Conservation (phyloP, 2,113 vertebrate species). For the Epinephelus cyanopodus region DNA sequence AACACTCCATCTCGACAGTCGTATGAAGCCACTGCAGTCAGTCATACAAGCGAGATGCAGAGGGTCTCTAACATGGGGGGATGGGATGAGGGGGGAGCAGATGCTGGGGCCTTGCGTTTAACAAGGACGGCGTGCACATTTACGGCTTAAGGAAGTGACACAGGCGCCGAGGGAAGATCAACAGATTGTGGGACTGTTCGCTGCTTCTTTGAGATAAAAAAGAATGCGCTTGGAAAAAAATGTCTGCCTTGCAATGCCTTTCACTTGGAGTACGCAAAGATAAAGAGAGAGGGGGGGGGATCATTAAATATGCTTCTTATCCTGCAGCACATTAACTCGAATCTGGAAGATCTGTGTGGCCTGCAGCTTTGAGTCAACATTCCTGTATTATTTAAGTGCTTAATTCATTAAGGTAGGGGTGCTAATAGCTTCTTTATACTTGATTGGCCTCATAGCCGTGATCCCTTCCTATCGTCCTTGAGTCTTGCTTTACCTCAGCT, state of each 20-base stretch:
- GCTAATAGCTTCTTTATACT: constrained; percentile 40
- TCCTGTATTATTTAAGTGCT: constrained; percentile 15
- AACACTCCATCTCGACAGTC: constrained; percentile 15
- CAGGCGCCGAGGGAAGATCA: constrained; percentile 41
- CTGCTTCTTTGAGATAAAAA: constrained; percentile 62
- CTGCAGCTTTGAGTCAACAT: constrained; percentile 27
- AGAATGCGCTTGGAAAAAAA: constrained; percentile 14
- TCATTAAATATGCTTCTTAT: constrained; percentile 47
- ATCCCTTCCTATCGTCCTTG: constrained; percentile 19
- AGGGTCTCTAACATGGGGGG: constrained; percentile 38
- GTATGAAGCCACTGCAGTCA: constrained; percentile 48
- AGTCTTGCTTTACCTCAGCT: constrained; percentile 6
- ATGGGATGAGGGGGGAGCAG: not conserved
- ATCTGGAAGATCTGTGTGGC: constrained; percentile 26
- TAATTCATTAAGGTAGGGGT: constrained; percentile 20
- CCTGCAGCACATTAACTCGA: constrained; percentile 47
- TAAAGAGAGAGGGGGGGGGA: not conserved
- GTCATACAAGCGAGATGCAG: constrained; percentile 34
- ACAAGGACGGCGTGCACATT: constrained; percentile 45
- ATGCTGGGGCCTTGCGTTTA: constrained; percentile 29
- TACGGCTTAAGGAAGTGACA: constrained; percentile 51
- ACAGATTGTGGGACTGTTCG: constrained; percentile 55
- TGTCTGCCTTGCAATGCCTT: constrained; percentile 36
- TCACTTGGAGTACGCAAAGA: constrained; percentile 35
- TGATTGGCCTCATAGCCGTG: constrained; percentile 46